A percentile compares a stretch with the other conserved stretches of the same genome.
Evolutionary conservation across 2,797 vertebrate genomes (phyloP).

Genomic region (Parauchenoglanis ngamensis): DNA sequence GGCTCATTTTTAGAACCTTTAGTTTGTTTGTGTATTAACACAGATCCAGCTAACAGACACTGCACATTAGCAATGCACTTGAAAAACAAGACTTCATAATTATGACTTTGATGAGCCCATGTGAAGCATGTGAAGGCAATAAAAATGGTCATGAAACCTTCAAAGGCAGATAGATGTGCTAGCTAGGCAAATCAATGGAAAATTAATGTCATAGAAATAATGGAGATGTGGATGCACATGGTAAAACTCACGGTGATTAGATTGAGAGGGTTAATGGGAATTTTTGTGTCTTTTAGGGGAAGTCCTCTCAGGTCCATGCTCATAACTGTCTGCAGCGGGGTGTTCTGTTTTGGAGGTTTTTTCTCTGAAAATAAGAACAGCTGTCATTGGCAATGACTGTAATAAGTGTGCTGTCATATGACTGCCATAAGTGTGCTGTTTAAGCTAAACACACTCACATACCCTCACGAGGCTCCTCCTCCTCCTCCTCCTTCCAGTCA

Average conservation of each 20-base stretch:
- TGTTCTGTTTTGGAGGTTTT: constrained; percentile 49
- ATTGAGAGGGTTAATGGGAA: constrained; percentile 73
- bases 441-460: neutral
- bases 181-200: neutral
- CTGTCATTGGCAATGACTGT: neutral
- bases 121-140: neutral
- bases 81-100: neutral
- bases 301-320: constrained; percentile 69
- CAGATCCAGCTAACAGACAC: neutral
- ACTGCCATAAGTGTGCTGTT: neutral
- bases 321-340: constrained; percentile 66
- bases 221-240: neutral
- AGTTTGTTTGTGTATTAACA: neutral
- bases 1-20: neutral
- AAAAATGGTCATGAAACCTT: neutral
- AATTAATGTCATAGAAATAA: neutral
- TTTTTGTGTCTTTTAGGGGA: constrained; percentile 70
- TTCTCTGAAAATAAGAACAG: constrained; percentile 45
- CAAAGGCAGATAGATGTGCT: too few relatives aligned
- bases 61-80: neutral
- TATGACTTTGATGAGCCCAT: neutral
- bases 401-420: neutral
- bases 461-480: constrained; percentile 67
- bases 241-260: constrained; percentile 66
- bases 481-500: constrained; percentile 75